Evolutionary conservation across 2,888 invertebrate genomes (phyloP).

Genomic region (Acanthosepion lycidas): DNA sequence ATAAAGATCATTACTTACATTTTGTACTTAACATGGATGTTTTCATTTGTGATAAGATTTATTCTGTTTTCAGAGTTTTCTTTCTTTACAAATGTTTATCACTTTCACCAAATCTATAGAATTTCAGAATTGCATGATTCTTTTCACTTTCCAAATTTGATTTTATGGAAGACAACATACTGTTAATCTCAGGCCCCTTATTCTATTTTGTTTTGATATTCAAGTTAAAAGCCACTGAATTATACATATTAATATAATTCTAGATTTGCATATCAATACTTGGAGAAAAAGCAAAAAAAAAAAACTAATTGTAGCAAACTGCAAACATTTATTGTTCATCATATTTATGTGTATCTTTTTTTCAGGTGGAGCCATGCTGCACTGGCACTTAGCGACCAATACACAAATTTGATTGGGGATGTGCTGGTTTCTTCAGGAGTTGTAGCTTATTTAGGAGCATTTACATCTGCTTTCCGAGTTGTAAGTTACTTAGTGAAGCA

Average conservation of each 20-base stretch:
- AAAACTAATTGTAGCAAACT: not conserved
- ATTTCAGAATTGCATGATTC: no score
- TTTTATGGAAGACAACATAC: no score
- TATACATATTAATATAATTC: not conserved
- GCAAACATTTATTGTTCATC: not conserved
- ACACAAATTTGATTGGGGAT: slow-evolving; percentile 79
- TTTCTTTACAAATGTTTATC: no score
- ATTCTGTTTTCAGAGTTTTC: no score
- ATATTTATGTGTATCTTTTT: not conserved
- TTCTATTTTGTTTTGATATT: no score
- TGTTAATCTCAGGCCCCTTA: no score
- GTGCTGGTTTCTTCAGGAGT: slow-evolving; percentile 79
- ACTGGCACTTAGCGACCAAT: slow-evolving; percentile 66
- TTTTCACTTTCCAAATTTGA: no score
- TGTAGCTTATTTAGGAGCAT: slow-evolving; percentile 75
- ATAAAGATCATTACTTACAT: no score
- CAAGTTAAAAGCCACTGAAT: not conserved
- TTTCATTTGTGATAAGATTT: no score
- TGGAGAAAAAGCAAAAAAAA: not conserved
- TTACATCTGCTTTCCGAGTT: slow-evolving; percentile 74
- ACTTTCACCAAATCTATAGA: no score
- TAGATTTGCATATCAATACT: no score
- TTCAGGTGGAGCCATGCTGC: slow-evolving; percentile 74
- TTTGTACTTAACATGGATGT: no score
- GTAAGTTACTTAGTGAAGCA: slow-evolving; percentile 60